Evolutionary conservation across 64 coral and sea anemone species (phyloP), one percentile per base, ranked within the genome.

Genomic region (Dendronephthya gigantea): DNA sequence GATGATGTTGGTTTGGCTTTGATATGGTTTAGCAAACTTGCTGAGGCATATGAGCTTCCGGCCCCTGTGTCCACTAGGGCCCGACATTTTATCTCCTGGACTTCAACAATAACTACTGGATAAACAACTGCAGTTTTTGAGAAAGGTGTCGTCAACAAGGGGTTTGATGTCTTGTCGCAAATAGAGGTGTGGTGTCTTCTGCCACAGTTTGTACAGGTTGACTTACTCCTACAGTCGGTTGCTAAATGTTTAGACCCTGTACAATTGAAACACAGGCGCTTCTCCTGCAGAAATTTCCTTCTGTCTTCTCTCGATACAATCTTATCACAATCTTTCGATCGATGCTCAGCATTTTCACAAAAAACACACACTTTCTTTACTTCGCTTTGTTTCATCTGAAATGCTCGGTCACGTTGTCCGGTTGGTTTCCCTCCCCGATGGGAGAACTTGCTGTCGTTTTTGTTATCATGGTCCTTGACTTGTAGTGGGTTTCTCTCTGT

Each of bases 231-330:
- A 70, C 39, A 40, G 39, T 62, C 68, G 38, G 35, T 5, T 22
- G 58, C 58, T 4, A 5, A 17, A 66, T 66, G 58, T 14, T 86
- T 56, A n/a, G 31, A 22, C 23, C 59, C 55, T 38, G 85, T 86
- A 27, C 84, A 85, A 23, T 85, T 85, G 27, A 59, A 85, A 62
- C 84, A 62, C 32, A 66, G n/a, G n/a, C n/a, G 22, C 58, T 66
- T 66, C 23, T 52, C 48, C 66, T 45, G 39, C 70, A 0, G 59
- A 9, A 1, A 39, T 32, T 0, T 11, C 49, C 8, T 22, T 23
- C 6, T 8, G 68, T 87, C 31, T 14, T n/a, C n/a, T n/a, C n/a
- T n/a, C n/a, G n/a, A n/a, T n/a, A n/a, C n/a, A n/a, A n/a, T n/a
- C n/a, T n/a, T n/a, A n/a, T n/a, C n/a, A 50, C 47, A 58, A 13